Conservation (phyloP, 2,113 vertebrate species). For the Athene noctua region DNA sequence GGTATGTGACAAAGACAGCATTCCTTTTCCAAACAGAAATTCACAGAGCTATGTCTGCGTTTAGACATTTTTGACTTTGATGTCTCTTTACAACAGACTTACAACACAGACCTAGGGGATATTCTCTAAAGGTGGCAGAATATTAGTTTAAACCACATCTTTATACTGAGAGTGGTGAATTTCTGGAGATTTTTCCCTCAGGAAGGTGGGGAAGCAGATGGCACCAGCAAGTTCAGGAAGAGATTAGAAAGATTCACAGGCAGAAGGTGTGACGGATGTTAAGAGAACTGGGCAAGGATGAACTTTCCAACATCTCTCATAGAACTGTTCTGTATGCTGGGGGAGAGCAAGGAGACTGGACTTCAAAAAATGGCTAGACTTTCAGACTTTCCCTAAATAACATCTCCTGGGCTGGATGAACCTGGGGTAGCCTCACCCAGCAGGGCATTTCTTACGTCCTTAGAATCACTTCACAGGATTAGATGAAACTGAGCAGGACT, state of each 20-base stretch:
- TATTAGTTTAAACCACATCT: background rate
- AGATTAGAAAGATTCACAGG: background rate
- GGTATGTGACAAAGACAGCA: background rate
- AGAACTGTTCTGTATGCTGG: background rate
- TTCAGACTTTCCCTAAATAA: background rate
- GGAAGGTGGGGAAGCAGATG: background rate
- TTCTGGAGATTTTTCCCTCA: background rate
- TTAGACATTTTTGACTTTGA: background rate
- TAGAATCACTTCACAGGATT: background rate
- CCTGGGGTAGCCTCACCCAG: background rate
- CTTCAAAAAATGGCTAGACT: background rate
- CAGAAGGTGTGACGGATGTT: background rate
- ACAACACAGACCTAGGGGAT: background rate
- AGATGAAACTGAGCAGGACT: background rate
- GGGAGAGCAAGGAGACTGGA: background rate
- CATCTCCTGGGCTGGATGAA: background rate
- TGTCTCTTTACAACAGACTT: background rate
- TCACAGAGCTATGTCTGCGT: background rate
- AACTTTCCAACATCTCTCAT: background rate
- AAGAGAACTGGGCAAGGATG: background rate
- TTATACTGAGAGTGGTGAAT: background rate
- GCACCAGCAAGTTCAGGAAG: background rate
- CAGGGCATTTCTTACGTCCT: background rate
- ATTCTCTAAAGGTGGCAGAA: background rate
- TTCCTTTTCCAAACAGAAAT: background rate